A percentile compares a stretch with the other conserved stretches of the same genome.
Evolutionary conservation across 1,140 invertebrate genomes (phyloP).

Genomic region (Dendroctonus valens): DNA sequence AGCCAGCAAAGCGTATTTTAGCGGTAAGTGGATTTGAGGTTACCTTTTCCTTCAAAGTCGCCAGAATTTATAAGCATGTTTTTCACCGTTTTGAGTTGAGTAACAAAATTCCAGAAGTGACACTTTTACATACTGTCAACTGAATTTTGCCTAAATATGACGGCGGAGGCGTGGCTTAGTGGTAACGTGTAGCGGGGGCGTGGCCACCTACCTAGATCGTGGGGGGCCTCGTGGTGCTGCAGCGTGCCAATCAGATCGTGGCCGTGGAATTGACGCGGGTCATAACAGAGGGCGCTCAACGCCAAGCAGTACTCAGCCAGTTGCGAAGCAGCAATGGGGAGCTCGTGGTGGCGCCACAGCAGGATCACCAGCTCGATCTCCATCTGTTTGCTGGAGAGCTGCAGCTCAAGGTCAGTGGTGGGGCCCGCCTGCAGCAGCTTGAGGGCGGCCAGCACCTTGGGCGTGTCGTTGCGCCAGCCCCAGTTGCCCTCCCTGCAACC

Average conservation of each 20-base stretch:
- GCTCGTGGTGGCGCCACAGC: conserved; percentile 72
- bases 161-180: no score
- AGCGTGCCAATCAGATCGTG: conserved; percentile 67
- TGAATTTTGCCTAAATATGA: no score
- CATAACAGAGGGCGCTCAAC: conserved; percentile 73
- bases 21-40: no score
- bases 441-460: conserved; percentile 66
- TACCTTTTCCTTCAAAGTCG: no score
- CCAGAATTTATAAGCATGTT: no score
- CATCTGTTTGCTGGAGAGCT: conserved; percentile 77
- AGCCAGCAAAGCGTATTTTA: no score
- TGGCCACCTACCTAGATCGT: conserved; percentile 53
- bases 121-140: no score
- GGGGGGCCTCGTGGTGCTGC: conserved; percentile 56
- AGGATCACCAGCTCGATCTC: conserved; percentile 79
- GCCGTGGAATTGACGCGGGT: conserved; percentile 78
- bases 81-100: no score
- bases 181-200: no score
- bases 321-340: conserved; percentile 69
- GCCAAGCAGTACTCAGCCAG: conserved; percentile 74
- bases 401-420: conserved; percentile 63
- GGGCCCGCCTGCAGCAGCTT: conserved; percentile 53
- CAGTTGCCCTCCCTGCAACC: conserved; percentile 62
- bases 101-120: no score
- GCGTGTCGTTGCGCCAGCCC: conserved; percentile 76